These are phyloP conservation scores for Meteorus cinctellus DNA, from an alignment of 2,888 invertebrate species.

Conservation along the genomic window DNA sequence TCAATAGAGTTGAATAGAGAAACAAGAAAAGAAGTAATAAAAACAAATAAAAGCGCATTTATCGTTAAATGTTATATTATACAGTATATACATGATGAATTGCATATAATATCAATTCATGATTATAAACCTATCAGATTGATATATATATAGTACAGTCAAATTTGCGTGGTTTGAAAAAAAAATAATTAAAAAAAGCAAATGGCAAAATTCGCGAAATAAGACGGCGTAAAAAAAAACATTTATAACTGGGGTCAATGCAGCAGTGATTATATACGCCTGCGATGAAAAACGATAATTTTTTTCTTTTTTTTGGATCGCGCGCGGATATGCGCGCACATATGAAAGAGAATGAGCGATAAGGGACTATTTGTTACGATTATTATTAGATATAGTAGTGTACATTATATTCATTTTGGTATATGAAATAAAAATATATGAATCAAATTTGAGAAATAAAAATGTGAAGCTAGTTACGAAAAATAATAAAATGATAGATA, in stretches of 20 bases:
- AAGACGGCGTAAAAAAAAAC: neutral
- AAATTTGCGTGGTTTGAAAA: neutral
- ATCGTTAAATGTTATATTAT: constrained; percentile 3
- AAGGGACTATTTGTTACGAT: neutral
- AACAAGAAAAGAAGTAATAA: neutral
- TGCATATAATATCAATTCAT: constrained; percentile 13
- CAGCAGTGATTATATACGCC: neutral
- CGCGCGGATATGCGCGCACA: neutral
- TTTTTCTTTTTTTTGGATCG: neutral
- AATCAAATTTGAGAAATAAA: neutral
- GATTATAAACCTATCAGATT: neutral
- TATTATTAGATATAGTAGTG: constrained; percentile 7
- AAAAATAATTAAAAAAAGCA: neutral
- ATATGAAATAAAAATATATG: neutral
- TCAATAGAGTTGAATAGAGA: constrained; percentile 4
- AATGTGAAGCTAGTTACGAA: neutral
- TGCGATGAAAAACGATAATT: neutral
- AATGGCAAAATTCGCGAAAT: neutral
- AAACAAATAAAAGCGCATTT: neutral
- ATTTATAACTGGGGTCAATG: constrained; percentile 19
- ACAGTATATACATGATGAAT: neutral
- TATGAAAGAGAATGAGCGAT: neutral
- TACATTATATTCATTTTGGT: constrained; percentile 1
- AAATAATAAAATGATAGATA: neutral
- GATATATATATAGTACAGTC: neutral